Evolutionary conservation across 2,113 vertebrate genomes (phyloP), one percentile per base, ranked within the genome.

Genomic region (Ceyx melanurus): DNA sequence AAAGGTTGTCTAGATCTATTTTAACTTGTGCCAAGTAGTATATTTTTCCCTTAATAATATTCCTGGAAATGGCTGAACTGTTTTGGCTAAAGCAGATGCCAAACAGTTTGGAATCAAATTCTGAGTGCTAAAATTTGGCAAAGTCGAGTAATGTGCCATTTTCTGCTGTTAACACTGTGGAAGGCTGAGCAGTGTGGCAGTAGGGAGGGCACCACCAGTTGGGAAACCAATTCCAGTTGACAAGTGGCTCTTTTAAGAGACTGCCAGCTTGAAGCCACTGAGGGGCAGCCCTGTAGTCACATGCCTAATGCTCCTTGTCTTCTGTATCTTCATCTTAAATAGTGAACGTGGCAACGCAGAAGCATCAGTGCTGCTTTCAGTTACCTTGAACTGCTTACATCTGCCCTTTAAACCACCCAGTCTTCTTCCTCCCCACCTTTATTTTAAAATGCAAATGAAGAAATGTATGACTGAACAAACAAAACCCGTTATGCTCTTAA

Each of bases 291-390:
- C 21, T 29, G 10, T 13, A 10, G 7, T 40, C 2, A 1, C 35
- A 21, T 1, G 5, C 25, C 42, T 1, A 1, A 3, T 54, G n/a
- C 1, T 0, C 56, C 0, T 0, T 45, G 25, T 3, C 9, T 35
- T 73, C 53, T 70, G 26, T 35, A 21, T 2, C 17, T 73, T 57
- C 61, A 11, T 37, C 29, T 31, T 62, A 72, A 58, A 33, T 8
- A 61, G 43, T 5, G 46, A 80, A 50, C 6, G 2, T 1, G 1
- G 60, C 35, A 86, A 48, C 7, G 13, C 37, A n/a, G 21, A 29
- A 76, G 18, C 20, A 17, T 40, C 35, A 29, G 6, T 57, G 37
- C 54, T 89, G 29, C 58, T 73, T 73, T 43, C 35, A 80, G 46
- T 42, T 90, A 15, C 17, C 33, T 70, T 62, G 26, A 88, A 33